phyloP scores from a whole-genome alignment of 2,797 vertebrate species.

The Sternarchorhynchus goeldii region DNA sequence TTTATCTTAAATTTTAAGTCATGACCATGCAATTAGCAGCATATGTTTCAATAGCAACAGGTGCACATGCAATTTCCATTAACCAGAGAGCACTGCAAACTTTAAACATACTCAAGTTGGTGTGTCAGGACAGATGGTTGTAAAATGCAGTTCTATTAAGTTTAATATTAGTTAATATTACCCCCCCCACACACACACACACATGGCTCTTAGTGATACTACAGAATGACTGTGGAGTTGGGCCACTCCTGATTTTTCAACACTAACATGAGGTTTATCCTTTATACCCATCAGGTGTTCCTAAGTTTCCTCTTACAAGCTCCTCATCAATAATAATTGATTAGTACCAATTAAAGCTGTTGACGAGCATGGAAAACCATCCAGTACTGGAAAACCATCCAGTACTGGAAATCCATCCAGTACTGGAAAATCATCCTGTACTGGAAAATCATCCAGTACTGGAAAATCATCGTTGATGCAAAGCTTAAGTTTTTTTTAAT shows the following conservation, averaged over 20 bases:
- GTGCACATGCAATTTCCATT: background rate
- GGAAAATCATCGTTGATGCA: too few relatives aligned
- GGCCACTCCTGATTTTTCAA: background rate
- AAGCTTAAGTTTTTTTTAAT: background rate
- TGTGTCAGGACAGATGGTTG: background rate
- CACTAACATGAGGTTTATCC: background rate
- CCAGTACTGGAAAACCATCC: background rate
- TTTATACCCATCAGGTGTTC: too few relatives aligned
- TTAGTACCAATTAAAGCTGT: constrained; percentile 12
- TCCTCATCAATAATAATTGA: constrained; percentile 45
- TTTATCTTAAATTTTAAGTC: background rate
- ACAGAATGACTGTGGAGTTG: background rate
- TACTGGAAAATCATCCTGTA: constrained; percentile 2
- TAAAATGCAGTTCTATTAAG: too few relatives aligned
- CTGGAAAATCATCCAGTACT: constrained; percentile 1
- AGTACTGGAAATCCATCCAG: constrained; percentile 1
- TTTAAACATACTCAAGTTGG: background rate
- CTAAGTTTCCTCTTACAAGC: constrained; percentile 21
- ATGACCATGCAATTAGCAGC: background rate
- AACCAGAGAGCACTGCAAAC: background rate
- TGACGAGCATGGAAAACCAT: constrained; percentile 8
- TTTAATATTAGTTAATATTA: too few relatives aligned
- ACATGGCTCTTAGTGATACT: constrained; percentile 4
- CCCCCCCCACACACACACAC: background rate
- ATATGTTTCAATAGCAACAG: constrained; percentile 5